Conservation (phyloP, 2,888 invertebrate species). For the Cenopis cana region DNA sequence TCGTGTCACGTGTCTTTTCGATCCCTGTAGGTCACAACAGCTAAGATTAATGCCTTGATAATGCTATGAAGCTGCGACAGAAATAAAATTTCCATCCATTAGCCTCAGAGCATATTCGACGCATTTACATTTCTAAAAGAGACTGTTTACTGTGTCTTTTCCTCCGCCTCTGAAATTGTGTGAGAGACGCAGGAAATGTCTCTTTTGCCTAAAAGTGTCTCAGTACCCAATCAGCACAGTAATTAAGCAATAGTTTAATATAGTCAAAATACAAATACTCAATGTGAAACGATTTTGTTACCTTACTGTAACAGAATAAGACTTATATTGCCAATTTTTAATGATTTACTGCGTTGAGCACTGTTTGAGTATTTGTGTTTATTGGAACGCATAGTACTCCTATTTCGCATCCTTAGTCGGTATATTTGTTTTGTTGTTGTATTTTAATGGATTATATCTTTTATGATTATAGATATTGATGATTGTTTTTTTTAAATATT, state of each 20-base stretch:
- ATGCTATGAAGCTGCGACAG: conserved; percentile 53
- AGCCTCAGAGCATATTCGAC: conserved; percentile 63
- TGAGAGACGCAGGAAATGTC: conserved; percentile 54
- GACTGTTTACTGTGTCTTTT: conserved; percentile 54
- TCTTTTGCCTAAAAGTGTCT: conserved; percentile 27
- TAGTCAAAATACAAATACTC: conserved; percentile 82
- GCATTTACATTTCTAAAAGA: conserved; percentile 53
- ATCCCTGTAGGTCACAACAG: conserved; percentile 57
- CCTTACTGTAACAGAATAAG: conserved; percentile 56
- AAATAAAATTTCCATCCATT: conserved; percentile 72
- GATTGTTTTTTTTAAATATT: conserved; percentile 69
- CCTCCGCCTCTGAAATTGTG: conserved; percentile 52
- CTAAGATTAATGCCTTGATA: conserved; percentile 58
- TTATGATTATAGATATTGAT: conserved; percentile 70
- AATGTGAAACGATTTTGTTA: conserved; percentile 66
- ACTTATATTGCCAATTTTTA: conserved; percentile 51
- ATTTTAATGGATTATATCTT: conserved; percentile 81
- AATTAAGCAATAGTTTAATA: conserved; percentile 53
- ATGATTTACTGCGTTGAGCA: conserved; percentile 46
- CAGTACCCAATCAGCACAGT: conserved; percentile 36
- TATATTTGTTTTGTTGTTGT: conserved; percentile 82
- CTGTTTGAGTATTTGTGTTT: conserved; percentile 81
- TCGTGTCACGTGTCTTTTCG: conserved; percentile 43
- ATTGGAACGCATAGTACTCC: conserved; percentile 56
- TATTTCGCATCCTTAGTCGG: conserved; percentile 59